Percentiles rank a stretch among this genome's conserved stretches.
Evolutionary conservation across 2,797 vertebrate species (phyloP).

Genomic region (Poecilia gillii): DNA sequence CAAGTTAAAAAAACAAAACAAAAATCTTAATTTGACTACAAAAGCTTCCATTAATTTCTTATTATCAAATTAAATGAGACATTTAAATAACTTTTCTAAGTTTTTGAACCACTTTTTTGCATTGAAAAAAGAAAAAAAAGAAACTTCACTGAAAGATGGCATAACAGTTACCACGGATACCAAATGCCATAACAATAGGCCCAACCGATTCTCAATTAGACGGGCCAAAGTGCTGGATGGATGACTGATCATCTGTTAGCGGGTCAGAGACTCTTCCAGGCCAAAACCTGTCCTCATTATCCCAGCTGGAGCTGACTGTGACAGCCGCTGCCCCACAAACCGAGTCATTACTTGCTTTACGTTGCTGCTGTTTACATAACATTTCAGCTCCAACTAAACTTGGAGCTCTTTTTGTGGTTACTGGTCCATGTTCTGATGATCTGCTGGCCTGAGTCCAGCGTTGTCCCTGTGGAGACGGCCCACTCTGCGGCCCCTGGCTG

Average conservation of each 20-base stretch:
- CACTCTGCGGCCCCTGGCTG: constrained; percentile 31
- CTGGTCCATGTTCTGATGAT: constrained; percentile 61
- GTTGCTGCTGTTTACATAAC: constrained; percentile 66
- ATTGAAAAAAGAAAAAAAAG: background rate
- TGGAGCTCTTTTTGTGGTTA: constrained; percentile 60
- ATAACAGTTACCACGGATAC: constrained; percentile 9
- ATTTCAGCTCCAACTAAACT: constrained; percentile 44
- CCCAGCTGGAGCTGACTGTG: constrained; percentile 60
- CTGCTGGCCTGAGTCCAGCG: constrained; percentile 60
- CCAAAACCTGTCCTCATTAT: constrained; percentile 60
- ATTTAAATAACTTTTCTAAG: background rate
- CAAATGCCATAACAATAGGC: constrained; percentile 10
- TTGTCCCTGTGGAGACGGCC: constrained; percentile 26
- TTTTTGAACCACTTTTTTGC: background rate
- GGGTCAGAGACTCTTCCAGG: constrained; percentile 26
- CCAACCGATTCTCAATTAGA: constrained; percentile 18
- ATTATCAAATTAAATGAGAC: background rate
- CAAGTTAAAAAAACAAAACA: background rate
- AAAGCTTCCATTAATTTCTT: background rate
- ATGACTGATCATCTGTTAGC: constrained; percentile 39
- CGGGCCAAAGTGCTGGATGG: constrained; percentile 34
- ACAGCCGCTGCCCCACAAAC: constrained; percentile 53
- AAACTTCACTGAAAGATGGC: background rate
- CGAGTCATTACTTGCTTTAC: constrained; percentile 65
- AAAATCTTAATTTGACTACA: background rate